phyloP scores from a whole-genome alignment of 2,888 invertebrate species.

The Erannis defoliaria region DNA sequence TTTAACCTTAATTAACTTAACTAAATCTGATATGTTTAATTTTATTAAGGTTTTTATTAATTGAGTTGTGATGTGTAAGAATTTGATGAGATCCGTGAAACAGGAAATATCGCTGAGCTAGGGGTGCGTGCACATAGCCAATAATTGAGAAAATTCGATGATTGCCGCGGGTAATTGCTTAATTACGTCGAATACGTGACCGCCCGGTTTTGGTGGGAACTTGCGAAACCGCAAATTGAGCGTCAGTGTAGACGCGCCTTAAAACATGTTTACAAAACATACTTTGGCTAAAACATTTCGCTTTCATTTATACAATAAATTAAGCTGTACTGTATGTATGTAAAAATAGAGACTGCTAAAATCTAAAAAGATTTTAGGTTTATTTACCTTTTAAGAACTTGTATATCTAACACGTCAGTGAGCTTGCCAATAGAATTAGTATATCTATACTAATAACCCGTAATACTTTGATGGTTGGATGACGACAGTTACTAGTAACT shows the following conservation, averaged over 20 bases:
- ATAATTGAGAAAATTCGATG: conserved; percentile 45
- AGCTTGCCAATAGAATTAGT: conserved; percentile 5
- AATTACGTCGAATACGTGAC: conserved; percentile 46
- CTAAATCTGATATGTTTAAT: neutral
- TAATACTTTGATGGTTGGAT: conserved; percentile 8
- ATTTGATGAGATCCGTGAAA: conserved; percentile 8
- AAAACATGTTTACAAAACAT: conserved; percentile 24
- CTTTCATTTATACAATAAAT: neutral
- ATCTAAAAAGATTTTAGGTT: neutral
- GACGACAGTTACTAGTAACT: conserved; percentile 8
- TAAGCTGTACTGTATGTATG: neutral
- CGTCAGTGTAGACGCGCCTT: conserved; percentile 20
- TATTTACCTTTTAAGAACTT: neutral
- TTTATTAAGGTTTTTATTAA: neutral
- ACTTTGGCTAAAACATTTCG: conserved; percentile 8
- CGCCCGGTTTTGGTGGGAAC: conserved; percentile 42
- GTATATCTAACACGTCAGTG: neutral
- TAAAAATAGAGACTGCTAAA: neutral
- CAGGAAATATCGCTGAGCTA: conserved; percentile 24
- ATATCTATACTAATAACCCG: conserved; percentile 3
- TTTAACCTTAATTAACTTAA: too few species aligned
- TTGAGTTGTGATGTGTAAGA: neutral
- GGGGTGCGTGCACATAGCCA: conserved; percentile 36
- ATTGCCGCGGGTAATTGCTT: conserved; percentile 45
- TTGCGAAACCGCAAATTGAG: conserved; percentile 34